Conservation (phyloP, 2,113 vertebrate species). For the Lasiurus cinereus region DNA sequence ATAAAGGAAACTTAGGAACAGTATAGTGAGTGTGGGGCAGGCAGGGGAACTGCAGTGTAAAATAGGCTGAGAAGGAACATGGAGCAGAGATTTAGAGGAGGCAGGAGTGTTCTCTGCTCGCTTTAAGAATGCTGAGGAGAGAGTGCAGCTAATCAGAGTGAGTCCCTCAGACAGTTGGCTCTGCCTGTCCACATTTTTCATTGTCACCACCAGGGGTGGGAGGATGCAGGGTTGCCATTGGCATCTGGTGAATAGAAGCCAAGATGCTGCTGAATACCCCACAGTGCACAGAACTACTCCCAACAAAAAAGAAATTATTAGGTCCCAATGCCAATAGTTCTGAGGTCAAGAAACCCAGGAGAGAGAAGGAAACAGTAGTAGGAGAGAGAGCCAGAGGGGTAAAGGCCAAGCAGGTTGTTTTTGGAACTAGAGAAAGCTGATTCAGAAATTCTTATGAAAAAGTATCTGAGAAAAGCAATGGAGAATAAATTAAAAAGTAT, state of each 20-base stretch:
- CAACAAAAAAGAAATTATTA: background rate
- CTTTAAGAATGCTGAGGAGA: background rate
- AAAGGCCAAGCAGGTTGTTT: background rate
- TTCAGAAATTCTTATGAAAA: conserved; percentile 74
- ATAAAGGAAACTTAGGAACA: background rate
- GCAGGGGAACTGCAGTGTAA: background rate
- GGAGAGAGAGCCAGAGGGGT: background rate
- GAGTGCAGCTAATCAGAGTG: background rate
- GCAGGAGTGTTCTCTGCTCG: rapidly evolving
- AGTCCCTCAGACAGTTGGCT: background rate
- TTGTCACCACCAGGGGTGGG: background rate
- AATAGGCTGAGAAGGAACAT: background rate
- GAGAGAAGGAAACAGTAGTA: background rate
- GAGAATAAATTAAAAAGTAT: background rate
- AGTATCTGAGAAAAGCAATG: background rate
- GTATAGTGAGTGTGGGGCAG: background rate
- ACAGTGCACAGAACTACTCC: background rate
- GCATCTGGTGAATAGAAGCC: background rate
- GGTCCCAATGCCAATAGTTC: background rate
- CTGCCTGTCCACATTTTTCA: background rate
- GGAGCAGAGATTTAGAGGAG: background rate
- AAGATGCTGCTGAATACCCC: background rate
- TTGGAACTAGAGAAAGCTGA: conserved; percentile 68
- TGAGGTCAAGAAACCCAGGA: conserved; percentile 15
- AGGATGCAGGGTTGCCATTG: background rate